These are phyloP conservation scores for Cyclina sinensis DNA, from an alignment of 1,140 invertebrate species.

Conservation along the genomic window DNA sequence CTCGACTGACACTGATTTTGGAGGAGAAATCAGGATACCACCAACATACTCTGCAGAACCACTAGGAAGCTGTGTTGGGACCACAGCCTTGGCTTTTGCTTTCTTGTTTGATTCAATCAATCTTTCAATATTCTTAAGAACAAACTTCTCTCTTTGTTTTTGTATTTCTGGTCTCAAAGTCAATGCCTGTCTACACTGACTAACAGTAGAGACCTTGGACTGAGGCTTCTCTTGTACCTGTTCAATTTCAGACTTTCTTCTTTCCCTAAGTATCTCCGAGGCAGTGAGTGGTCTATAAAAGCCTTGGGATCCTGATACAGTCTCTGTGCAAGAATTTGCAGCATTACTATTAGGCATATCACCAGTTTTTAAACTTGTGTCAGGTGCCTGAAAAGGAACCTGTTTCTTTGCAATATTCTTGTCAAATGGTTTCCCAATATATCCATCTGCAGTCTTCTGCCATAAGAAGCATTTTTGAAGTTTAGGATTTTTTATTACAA, in stretches of 20 bases:
- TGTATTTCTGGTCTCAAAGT: neutral
- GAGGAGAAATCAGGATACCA: conserved; percentile 35
- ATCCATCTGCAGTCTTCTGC: conserved; percentile 63
- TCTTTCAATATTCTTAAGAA: conserved; percentile 46
- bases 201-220: no score
- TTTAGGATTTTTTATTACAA: conserved; percentile 65
- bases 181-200: neutral
- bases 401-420: conserved; percentile 40
- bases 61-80: neutral
- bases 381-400: neutral
- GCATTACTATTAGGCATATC: neutral
- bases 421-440: conserved; percentile 62
- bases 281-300: neutral
- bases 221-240: neutral
- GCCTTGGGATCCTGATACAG: no score
- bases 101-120: conserved; percentile 25
- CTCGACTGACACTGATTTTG: conserved; percentile 10
- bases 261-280: neutral
- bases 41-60: conserved; percentile 62
- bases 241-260: neutral
- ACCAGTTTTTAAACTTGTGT: neutral
- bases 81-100: neutral
- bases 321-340: neutral
- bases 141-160: conserved; percentile 18
- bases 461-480: conserved; percentile 58